Conservation (phyloP, 1,140 invertebrate species). For the Holotrichia oblita region DNA sequence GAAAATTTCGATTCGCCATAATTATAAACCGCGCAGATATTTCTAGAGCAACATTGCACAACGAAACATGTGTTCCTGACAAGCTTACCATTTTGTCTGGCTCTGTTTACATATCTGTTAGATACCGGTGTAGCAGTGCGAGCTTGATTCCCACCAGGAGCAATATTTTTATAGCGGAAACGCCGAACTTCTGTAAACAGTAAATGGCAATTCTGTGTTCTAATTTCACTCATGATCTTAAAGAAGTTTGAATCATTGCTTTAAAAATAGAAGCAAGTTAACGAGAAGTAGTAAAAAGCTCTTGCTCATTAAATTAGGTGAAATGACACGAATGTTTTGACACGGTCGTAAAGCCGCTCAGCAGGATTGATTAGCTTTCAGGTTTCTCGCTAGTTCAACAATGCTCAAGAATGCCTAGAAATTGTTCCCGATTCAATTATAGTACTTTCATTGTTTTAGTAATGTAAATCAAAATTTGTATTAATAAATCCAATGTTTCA, state of each 20-base stretch:
- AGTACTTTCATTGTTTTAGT: too few relatives aligned
- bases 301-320: neutral
- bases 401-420: neutral
- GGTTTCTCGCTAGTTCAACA: too few relatives aligned
- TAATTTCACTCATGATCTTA: conserved; percentile 8
- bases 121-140: neutral
- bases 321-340: conserved; percentile 8
- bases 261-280: conserved; percentile 16
- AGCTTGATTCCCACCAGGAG: conserved; percentile 10
- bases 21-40: conserved; percentile 6
- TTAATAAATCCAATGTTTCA: too few relatives aligned
- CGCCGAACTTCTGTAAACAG: conserved; percentile 29
- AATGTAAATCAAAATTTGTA: too few relatives aligned
- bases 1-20: neutral
- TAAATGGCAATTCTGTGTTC: conserved; percentile 17
- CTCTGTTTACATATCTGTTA: conserved; percentile 6
- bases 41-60: conserved; percentile 11
- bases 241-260: conserved; percentile 8
- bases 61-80: conserved; percentile 14
- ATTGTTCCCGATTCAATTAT: too few relatives aligned
- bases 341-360: neutral
- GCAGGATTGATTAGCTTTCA: neutral
- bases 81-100: conserved; percentile 8
- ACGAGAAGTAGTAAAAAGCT: neutral
- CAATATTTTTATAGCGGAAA: conserved; percentile 34